phyloP scores from a whole-genome alignment of 2,888 invertebrate species.

The Sinohyriopsis cumingii region DNA sequence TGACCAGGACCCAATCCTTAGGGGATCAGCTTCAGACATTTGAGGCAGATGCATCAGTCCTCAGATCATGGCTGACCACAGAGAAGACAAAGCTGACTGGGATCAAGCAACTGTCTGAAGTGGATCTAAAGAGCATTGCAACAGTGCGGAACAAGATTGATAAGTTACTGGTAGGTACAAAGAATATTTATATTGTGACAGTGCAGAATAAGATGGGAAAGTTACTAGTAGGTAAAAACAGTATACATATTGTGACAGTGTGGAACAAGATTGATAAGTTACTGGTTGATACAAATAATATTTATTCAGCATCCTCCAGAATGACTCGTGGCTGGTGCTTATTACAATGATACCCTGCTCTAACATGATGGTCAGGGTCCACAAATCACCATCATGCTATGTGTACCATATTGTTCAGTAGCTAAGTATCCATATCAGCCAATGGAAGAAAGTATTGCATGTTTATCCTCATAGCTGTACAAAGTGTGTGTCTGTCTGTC shows the following conservation, averaged over 20 bases:
- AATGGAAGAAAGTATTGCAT: too few species aligned
- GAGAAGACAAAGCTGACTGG: constrained; percentile 55
- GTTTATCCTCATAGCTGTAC: too few species aligned
- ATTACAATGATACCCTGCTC: too few species aligned
- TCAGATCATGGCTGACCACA: constrained; percentile 62
- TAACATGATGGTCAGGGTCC: too few species aligned
- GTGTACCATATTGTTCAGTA: too few species aligned
- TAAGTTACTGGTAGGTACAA: constrained; percentile 61
- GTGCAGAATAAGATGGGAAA: constrained; percentile 63
- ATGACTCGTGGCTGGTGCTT: too few species aligned
- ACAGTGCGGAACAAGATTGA: constrained; percentile 62
- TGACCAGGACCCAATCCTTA: constrained; percentile 59
- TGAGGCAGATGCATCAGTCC: constrained; percentile 61
- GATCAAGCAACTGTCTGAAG: constrained; percentile 57
- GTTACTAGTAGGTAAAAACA: constrained; percentile 65
- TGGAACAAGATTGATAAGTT: constrained; percentile 63
- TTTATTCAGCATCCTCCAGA: neutral
- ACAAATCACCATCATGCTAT: too few species aligned
- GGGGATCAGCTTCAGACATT: constrained; percentile 64
- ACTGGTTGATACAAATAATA: constrained; percentile 51
- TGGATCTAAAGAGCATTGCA: constrained; percentile 59
- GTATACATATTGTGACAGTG: constrained; percentile 59
- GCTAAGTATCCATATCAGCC: too few species aligned
- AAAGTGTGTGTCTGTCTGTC: too few species aligned
- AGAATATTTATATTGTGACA: constrained; percentile 41